A percentile compares a stretch with the other conserved stretches of the same genome.
Evolutionary conservation across 2,113 vertebrate species (phyloP).

Genomic region (Chunga burmeisteri): DNA sequence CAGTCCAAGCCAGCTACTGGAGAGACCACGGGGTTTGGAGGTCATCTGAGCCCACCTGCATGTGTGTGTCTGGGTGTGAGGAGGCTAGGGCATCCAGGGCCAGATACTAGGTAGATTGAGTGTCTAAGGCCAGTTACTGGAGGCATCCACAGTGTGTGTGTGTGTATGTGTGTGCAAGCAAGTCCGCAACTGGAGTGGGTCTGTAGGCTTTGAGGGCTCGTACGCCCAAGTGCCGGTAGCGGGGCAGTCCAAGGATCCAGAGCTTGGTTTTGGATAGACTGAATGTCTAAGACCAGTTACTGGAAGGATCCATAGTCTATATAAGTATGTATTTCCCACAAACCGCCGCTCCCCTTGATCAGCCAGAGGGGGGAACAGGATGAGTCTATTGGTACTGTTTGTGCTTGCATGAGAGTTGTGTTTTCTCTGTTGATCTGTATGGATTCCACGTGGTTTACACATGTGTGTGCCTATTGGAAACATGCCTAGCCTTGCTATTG

Average conservation of each 20-base stretch:
- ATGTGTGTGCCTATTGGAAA: not conserved
- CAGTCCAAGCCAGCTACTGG: not conserved
- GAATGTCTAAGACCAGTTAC: not conserved
- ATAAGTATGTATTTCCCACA: not conserved
- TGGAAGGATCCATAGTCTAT: not conserved
- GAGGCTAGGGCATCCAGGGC: not conserved
- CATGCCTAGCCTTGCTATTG: fast-evolving
- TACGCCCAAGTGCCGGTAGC: not conserved
- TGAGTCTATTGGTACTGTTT: not conserved
- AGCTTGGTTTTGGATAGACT: not conserved
- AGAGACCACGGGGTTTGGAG: no score
- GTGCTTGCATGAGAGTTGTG: not conserved
- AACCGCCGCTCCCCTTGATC: not conserved
- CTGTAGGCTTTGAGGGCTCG: not conserved
- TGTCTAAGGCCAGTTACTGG: not conserved
- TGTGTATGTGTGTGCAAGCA: fast-evolving
- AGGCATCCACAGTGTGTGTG: no score
- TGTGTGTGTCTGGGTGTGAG: not conserved
- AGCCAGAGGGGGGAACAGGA: not conserved
- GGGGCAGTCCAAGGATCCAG: not conserved
- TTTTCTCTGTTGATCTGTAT: not conserved
- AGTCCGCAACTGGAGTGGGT: not conserved
- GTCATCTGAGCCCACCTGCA: not conserved
- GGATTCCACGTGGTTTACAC: fast-evolving
- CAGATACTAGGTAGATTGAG: not conserved